Base-by-base conservation (phyloP, 1,140 invertebrate genomes). In the Diploscapter pachys region DNA sequence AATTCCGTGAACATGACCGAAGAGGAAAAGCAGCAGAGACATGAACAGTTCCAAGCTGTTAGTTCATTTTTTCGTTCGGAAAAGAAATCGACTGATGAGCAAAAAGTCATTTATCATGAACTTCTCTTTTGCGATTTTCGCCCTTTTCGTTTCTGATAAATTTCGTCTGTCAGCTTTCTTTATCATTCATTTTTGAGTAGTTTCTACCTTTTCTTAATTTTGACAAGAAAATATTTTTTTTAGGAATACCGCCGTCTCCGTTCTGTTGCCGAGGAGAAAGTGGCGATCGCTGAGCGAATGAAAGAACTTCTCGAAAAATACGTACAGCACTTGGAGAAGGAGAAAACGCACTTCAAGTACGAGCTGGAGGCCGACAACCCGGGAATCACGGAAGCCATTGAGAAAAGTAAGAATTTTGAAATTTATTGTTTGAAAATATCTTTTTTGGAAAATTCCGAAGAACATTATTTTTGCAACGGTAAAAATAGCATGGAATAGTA, bases 321-420 rank as follows among this genome's bases (percentile, higher is more conserved):
- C 55, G n/a, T 57, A 56, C 51, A 57, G 5, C 75, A 76, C 56
- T 49, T 76, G 49, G 76, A 80, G 31, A 79, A 79, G 57, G 79
- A 80, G 6, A 71, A 79, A n/a, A 72, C 63, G 2, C 59, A 80
- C 52, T 80, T 80, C 64, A 79, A 78, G 50, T 80, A 61, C 65
- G 79, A 80, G 65, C 64, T 80, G 62, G 79, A 80, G 53, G 72
- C 73, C 6, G 79, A 80, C 48, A 80, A 78, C 65, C 77, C 79
- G 5, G 79, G 79, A 66, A 55, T 73, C 3, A 80, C 79, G 0
- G 75, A 80, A 64, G 68, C 61, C 55, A 71, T 80, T 13, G 79
- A 80, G 54, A 77, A 78, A 72, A 31, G 77, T 78, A 31, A 3
- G 69, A 75, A 2, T 53, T 51, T 9, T 65, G 9, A 11, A 65